These are phyloP conservation scores for Cichladusa arquata DNA, from an alignment of 2,113 vertebrate species.

Conservation along the genomic window DNA sequence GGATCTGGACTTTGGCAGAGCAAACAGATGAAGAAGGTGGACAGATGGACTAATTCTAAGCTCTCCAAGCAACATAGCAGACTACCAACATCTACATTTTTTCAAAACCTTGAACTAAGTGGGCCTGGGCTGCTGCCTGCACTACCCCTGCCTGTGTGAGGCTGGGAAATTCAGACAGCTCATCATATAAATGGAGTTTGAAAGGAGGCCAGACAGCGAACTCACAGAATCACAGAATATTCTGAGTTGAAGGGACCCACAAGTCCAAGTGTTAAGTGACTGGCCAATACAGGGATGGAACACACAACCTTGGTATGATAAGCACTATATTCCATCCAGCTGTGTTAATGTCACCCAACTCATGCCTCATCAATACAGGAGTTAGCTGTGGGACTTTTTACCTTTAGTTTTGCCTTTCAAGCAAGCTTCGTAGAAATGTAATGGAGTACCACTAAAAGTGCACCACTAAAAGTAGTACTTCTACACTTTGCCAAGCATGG, in stretches of 20 bases:
- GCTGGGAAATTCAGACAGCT: background rate
- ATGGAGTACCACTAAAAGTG: background rate
- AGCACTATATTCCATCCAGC: background rate
- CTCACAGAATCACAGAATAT: background rate
- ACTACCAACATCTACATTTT: background rate
- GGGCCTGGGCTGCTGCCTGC: background rate
- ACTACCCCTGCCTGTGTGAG: background rate
- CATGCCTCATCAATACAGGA: background rate
- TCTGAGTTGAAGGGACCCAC: background rate
- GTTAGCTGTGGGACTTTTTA: background rate
- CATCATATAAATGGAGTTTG: background rate
- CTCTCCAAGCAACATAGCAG: background rate
- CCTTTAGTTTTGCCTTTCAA: background rate
- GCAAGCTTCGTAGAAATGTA: background rate
- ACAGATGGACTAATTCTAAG: background rate
- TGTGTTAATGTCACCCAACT: background rate
- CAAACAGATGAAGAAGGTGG: background rate
- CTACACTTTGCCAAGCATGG: background rate
- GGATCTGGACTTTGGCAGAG: background rate
- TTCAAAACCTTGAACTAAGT: background rate
- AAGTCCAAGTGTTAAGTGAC: background rate
- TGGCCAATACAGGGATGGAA: background rate
- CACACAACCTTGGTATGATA: background rate
- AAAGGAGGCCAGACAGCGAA: background rate
- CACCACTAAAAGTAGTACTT: background rate